phyloP scores from a whole-genome alignment of 2,888 invertebrate species.

The Scrobipalpa atriplicella region DNA sequence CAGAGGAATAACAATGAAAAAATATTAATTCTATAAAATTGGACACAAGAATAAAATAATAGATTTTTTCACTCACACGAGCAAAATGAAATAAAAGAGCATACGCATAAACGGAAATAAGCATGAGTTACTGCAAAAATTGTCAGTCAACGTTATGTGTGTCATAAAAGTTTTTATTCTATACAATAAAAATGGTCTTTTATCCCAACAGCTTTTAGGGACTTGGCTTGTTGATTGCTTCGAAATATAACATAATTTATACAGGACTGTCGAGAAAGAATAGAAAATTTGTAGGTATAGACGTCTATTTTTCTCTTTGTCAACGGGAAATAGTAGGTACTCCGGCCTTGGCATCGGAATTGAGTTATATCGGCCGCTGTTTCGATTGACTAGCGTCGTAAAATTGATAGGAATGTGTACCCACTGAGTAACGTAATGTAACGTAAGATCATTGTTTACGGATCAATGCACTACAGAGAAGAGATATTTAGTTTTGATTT shows the following conservation, averaged over 20 bases:
- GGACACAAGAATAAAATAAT: background rate
- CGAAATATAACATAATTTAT: background rate
- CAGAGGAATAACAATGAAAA: too few relatives aligned
- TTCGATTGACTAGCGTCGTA: slow-evolving; percentile 2
- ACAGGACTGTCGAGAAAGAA: background rate
- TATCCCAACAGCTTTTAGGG: background rate
- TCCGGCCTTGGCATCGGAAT: slow-evolving; percentile 4
- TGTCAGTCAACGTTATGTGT: background rate
- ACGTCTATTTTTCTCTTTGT: background rate
- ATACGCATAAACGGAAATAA: too few relatives aligned
- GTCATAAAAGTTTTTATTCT: slow-evolving; percentile 4
- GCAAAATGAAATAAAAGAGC: too few relatives aligned
- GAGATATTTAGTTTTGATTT: background rate
- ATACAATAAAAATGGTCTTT: background rate
- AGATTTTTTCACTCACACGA: too few relatives aligned
- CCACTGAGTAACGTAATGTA: background rate
- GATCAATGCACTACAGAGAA: too few relatives aligned
- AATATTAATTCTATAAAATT: background rate
- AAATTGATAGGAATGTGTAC: background rate
- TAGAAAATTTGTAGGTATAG: too few relatives aligned
- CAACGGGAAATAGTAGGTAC: background rate
- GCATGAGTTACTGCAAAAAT: too few relatives aligned
- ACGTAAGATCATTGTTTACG: background rate
- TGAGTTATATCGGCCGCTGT: slow-evolving; percentile 7
- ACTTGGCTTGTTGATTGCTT: background rate